Evolutionary conservation across 2,888 invertebrate genomes (phyloP), one percentile per base, ranked within the genome.

Genomic region (Aporophyla lueneburgensis): DNA sequence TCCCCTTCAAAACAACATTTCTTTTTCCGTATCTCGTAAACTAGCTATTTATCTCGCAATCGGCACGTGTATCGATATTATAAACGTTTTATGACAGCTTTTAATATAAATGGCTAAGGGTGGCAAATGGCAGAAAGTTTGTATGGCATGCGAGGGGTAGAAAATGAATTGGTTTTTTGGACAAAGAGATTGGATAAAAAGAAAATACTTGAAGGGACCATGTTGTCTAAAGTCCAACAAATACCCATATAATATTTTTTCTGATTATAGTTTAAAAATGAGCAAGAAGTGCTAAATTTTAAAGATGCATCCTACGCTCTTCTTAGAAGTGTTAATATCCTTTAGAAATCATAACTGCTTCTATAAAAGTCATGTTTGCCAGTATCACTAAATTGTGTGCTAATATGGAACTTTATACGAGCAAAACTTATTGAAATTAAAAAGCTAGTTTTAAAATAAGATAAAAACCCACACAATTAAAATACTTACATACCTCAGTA

Each of bases 61-160:
- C 86, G 87, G 81, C 82, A 87, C 88, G 88, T 88, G 88, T 86
- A 87, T 88, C 89, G 88, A 89, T 91, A 88, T 88, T 90, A 90
- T 89, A 90, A 92, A 89, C 88, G 89, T 91, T 92, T 92, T 91
- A 92, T 91, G 90, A 88, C 78, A 87, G 84, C 87, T 88, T 89
- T 86, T 89, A 90, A 86, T 79, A 89, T 88, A 89, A 80, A 80
- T 80, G 67, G 76, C 61, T 87, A 10, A 86, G 91, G 91, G 91
- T 89, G 89, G 85, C 81, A 83, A 86, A 85, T 85, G 84, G 75
- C 76, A 76, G 62, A 79, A 86, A 86, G 76, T 83, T 85, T 68
- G 40, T 81, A 56, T 71, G 61, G 61, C 6, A 40, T 61, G 19
- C 49, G 71, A 67, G 83, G 83, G 80, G 33, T 63, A 24, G 2